Evolutionary conservation across 2,113 vertebrate species (phyloP), one percentile per base, ranked within the genome.

Genomic region (Perca fluviatilis): DNA sequence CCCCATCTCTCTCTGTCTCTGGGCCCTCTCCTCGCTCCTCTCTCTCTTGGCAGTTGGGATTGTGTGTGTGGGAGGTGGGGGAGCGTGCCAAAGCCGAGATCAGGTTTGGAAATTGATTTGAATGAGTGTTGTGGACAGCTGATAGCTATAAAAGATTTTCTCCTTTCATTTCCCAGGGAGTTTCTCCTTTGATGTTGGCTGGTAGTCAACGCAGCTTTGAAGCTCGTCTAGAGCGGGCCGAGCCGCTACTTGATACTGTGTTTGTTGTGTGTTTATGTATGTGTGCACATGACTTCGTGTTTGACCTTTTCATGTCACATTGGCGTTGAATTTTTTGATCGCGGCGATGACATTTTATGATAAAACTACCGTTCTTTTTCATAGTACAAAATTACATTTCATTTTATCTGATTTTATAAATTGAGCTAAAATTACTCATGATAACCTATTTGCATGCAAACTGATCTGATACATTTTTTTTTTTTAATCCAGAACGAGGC

Each of bases 21-120:
- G 73, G 75, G 73, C 78, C 79, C 30, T 80, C 56, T 75, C 78
- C 67, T 82, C 83, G 74, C 82, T 53, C 58, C 79, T 77, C 86
- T 33, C 85, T 88, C 85, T 86, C 82, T 51, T 25, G 79, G 88
- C 86, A 70, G 81, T 84, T 85, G 87, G 67, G 56, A 15, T 60
- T 62, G 62, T 58, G 71, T 66, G 54, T 68, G 89, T 77, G 71
- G 70, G 83, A 86, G 83, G 67, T 76, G 51, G 78, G 74, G 70
- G 73, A 86, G 90, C 63, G 83, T 86, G 90, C 89, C 93, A 90
- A 92, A 91, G 88, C 85, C 68, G 21, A 94, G 93, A 94, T 95
- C 92, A 91, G 91, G 93, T 95, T 95, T 93, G 88, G 86, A 93
- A 95, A 94, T 94, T 93, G 91, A 94, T 95, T 95, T 80, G 86